Percentiles rank a stretch among this genome's conserved stretches.
These are phyloP conservation scores for Muscina levida DNA, from an alignment of 2,888 invertebrate genomes.

Conservation along the genomic window DNA sequence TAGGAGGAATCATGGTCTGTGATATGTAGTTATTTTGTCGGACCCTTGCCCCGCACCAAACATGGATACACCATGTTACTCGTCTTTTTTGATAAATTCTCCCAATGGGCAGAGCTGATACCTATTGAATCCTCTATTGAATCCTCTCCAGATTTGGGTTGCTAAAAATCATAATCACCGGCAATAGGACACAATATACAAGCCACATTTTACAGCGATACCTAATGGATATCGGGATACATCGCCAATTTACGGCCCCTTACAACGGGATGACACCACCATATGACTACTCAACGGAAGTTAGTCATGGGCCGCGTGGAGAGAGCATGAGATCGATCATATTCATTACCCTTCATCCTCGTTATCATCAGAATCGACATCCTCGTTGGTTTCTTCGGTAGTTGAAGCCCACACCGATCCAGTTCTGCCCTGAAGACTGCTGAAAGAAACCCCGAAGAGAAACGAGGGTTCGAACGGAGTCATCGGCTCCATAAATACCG, in stretches of 20 bases:
- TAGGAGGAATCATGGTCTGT: neutral
- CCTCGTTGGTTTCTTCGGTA: no score
- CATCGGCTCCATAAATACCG: no score
- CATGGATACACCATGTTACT: neutral
- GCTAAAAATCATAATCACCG: constrained; percentile 9
- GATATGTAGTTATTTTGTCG: neutral
- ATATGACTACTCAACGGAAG: no score
- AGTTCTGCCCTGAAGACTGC: no score
- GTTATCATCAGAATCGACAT: no score
- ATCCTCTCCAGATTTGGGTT: constrained; percentile 9
- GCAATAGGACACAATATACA: constrained; percentile 31
- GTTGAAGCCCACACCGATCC: no score
- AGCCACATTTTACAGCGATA: neutral
- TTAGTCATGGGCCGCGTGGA: no score
- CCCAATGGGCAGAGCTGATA: constrained; percentile 3
- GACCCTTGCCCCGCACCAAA: neutral
- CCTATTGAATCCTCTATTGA: neutral
- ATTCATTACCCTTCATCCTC: no score
- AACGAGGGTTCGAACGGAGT: no score
- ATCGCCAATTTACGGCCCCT: neutral
- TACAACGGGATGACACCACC: no score
- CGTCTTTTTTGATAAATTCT: neutral
- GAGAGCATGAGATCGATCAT: no score
- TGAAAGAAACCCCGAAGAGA: no score
- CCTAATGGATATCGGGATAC: neutral